Base-by-base conservation (phyloP, 2,888 invertebrate genomes). In the Thyatira batis region DNA sequence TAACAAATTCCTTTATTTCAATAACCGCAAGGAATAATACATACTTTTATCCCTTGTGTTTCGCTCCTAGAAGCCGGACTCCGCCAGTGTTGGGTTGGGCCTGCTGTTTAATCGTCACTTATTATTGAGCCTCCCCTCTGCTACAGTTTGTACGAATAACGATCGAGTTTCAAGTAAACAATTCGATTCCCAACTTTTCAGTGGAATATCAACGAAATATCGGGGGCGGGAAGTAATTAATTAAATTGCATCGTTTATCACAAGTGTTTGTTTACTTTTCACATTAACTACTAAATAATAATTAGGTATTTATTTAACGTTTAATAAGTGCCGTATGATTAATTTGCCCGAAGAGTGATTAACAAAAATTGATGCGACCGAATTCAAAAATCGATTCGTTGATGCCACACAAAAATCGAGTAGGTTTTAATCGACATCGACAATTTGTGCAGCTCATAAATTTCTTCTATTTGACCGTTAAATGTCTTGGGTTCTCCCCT, bases 41-140 rank as follows among this genome's bases (percentile, higher is more conserved):
- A 28, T 9, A 57, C 39, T 55, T 13, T 27, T 8, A 0, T 11
- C 48, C 65, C 72, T 67, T 84, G 60, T 73, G 57, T 78, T 69
- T 53, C n/a, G 8, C 1, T 49, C 30, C 62, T 63, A 55, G 57
- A 59, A 67, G 67, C 63, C 61, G 59, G 67, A 67, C 68, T 69
- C 53, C 61, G 65, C 64, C 64, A 69, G 69, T 68, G 68, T 67
- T 69, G 69, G 74, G 71, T 74, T 75, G 27, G 10, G 27, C 82
- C 78, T 74, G 59, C 73, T 80, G 73, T 73, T 75, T 86, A 87
- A 84, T 84, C 80, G 83, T 76, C 80, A 73, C 78, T 85, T 86
- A 86, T 85, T 84, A 84, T 87, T 81, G 82, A 83, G 74, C 80
- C 78, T 60, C 83, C 84, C 84, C 70, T 68, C 71, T 68, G 70